Percentiles rank a stretch among this genome's conserved stretches.
Evolutionary conservation across 2,888 invertebrate species (phyloP).

Genomic region (Lymantria monacha): DNA sequence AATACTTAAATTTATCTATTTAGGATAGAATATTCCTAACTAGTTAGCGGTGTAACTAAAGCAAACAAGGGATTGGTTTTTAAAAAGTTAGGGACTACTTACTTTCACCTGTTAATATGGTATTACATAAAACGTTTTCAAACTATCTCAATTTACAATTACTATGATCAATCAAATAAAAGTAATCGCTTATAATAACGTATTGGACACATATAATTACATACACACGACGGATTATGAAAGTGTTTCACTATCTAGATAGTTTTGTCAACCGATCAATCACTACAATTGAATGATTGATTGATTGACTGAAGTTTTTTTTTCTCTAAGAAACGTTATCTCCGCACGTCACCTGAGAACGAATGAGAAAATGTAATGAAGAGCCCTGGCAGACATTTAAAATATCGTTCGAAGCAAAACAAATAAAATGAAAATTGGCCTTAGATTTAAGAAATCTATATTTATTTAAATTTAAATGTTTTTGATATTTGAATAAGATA

Average conservation of each 20-base stretch:
- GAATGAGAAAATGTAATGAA: too few relatives aligned
- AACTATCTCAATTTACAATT: constrained; percentile 22
- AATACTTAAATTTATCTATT: too few relatives aligned
- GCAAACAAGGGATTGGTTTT: too few relatives aligned
- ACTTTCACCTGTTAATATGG: constrained; percentile 26
- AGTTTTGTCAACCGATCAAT: constrained; percentile 28
- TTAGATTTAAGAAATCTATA: too few relatives aligned
- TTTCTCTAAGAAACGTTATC: constrained; percentile 26
- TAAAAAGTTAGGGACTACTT: too few relatives aligned
- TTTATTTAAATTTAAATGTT: too few relatives aligned
- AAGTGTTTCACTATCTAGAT: constrained; percentile 29
- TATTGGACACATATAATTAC: constrained; percentile 22
- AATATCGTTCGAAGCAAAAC: too few relatives aligned
- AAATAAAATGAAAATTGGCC: too few relatives aligned
- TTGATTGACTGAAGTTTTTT: constrained; percentile 24
- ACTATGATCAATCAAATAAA: constrained; percentile 33
- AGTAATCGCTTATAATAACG: constrained; percentile 29
- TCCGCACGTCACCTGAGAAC: neutral
- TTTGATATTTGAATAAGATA: too few relatives aligned
- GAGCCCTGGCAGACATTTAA: too few relatives aligned
- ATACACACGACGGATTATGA: constrained; percentile 26
- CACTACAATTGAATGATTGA: constrained; percentile 14
- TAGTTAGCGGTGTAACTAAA: too few relatives aligned
- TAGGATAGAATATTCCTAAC: too few relatives aligned
- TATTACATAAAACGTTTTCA: constrained; percentile 23